Percentiles rank a stretch among this genome's conserved stretches.
Evolutionary conservation across 2,113 vertebrate genomes (phyloP).

Genomic region (Erythrocercus mccallii): DNA sequence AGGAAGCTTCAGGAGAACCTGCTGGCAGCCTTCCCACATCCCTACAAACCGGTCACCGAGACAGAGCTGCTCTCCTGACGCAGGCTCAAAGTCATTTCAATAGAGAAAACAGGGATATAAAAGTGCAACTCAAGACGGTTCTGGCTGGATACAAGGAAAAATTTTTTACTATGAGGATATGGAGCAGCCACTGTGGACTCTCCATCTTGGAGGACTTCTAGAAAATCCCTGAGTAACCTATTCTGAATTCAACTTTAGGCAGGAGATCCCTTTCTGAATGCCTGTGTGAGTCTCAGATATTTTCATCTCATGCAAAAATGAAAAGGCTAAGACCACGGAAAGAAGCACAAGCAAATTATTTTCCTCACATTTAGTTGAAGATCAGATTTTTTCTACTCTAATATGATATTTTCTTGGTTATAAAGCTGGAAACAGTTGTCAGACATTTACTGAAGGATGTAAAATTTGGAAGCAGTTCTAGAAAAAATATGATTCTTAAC

Average conservation of each 20-base stretch:
- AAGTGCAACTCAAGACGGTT: not conserved
- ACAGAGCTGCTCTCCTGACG: not conserved
- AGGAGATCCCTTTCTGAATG: not conserved
- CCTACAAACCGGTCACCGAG: not conserved
- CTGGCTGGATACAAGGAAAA: not conserved
- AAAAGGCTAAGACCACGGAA: not conserved
- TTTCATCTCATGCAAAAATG: not conserved
- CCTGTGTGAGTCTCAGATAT: not conserved
- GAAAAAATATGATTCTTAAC: not conserved
- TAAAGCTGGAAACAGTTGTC: not conserved
- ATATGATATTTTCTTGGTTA: not conserved
- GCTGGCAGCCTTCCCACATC: not conserved
- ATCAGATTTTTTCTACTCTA: not conserved
- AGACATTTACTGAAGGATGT: not conserved
- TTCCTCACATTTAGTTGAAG: not conserved
- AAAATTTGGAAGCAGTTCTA: not conserved
- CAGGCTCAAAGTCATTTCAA: not conserved
- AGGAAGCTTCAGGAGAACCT: not conserved
- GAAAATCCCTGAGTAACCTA: not conserved
- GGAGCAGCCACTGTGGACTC: not conserved
- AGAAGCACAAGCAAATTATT: not conserved
- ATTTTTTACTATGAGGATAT: not conserved
- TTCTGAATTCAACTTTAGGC: not conserved
- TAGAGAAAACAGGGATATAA: not conserved
- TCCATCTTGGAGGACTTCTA: not conserved